Conservation (phyloP, 2,888 invertebrate genomes). For the Dasysyrphus albostriatus region DNA sequence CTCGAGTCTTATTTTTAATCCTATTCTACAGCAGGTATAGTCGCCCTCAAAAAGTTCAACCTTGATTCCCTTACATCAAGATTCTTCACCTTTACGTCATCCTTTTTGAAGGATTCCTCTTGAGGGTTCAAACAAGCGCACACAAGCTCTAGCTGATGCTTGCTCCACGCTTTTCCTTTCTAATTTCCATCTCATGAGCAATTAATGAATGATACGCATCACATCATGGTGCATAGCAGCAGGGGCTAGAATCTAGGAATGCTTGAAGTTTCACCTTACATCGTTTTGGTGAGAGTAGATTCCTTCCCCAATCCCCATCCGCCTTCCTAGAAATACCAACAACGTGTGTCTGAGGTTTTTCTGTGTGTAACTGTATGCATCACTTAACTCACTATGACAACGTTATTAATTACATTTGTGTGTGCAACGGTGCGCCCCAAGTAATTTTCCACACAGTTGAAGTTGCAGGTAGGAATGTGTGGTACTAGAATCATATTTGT, state of each 20-base stretch:
- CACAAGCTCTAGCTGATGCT: constrained; percentile 19
- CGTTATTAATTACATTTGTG: constrained; percentile 71
- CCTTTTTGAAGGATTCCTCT: constrained; percentile 28
- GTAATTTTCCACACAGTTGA: constrained; percentile 69
- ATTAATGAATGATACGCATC: constrained; percentile 66
- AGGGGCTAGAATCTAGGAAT: constrained; percentile 32
- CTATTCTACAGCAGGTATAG: background rate
- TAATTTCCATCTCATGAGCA: constrained; percentile 68
- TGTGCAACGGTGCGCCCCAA: constrained; percentile 55
- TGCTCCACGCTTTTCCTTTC: constrained; percentile 41
- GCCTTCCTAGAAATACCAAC: background rate
- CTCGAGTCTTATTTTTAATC: background rate
- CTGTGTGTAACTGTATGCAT: constrained; percentile 39
- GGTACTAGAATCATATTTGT: constrained; percentile 32
- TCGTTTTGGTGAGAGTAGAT: background rate
- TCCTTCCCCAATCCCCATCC: background rate
- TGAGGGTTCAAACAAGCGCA: constrained; percentile 49
- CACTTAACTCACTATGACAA: constrained; percentile 69
- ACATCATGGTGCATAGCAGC: constrained; percentile 36
- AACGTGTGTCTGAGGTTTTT: constrained; percentile 49
- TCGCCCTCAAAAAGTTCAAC: constrained; percentile 29
- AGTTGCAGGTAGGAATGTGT: constrained; percentile 41
- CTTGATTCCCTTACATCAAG: constrained; percentile 20
- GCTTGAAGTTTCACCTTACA: constrained; percentile 64
- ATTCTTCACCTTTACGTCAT: constrained; percentile 6